Evolutionary conservation across 2,888 invertebrate species (phyloP).

Genomic region (Cataglyphis livida): DNA sequence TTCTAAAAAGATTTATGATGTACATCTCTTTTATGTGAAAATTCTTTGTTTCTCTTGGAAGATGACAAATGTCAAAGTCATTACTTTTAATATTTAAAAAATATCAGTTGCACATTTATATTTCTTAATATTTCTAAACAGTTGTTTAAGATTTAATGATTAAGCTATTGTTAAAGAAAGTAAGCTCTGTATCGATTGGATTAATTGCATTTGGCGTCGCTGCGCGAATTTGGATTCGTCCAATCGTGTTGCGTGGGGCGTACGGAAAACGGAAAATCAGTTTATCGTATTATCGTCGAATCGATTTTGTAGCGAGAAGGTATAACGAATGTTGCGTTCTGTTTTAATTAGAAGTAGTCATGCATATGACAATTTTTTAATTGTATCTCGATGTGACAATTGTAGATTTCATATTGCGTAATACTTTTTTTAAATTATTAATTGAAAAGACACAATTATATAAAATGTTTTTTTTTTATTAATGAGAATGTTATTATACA

Average conservation of each 20-base stretch:
- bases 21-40: neutral
- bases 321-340: neutral
- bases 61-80: neutral
- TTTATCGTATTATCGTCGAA: conserved; percentile 33
- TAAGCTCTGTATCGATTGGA: conserved; percentile 16
- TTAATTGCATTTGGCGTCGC: conserved; percentile 24
- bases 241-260: conserved; percentile 8
- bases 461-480: neutral
- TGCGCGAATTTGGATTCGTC: conserved; percentile 1
- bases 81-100: neutral
- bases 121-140: neutral
- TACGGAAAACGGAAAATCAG: conserved; percentile 15
- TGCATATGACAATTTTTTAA: neutral
- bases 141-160: neutral
- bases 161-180: conserved; percentile 20
- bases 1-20: neutral
- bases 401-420: neutral
- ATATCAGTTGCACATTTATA: neutral
- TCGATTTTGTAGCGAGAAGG: conserved; percentile 21
- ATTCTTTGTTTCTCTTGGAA: neutral
- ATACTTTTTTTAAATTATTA: neutral
- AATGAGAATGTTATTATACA: neutral
- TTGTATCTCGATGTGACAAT: neutral
- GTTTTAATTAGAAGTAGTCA: conserved; percentile 22
- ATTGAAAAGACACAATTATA: neutral